Percentiles rank a stretch among this genome's conserved stretches.
phyloP scores from a whole-genome alignment of 2,797 vertebrate species.

The Fundulus diaphanus region DNA sequence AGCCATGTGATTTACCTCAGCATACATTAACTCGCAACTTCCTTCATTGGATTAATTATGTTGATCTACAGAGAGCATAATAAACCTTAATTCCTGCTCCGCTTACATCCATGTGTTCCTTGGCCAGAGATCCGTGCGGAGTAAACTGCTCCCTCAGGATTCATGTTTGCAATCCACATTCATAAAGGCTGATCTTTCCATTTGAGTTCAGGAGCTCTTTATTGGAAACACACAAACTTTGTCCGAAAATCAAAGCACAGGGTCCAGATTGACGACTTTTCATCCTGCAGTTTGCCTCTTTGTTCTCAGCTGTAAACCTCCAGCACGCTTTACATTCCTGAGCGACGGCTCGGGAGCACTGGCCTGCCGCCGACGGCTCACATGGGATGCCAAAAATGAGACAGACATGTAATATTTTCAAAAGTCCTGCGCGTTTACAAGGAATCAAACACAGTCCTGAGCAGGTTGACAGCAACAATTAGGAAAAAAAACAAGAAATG shows the following conservation, averaged over 20 bases:
- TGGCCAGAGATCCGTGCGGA: conserved; percentile 17
- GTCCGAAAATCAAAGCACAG: conserved; percentile 44
- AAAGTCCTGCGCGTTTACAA: neutral
- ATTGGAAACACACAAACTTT: conserved; percentile 51
- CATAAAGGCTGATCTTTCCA: conserved; percentile 45
- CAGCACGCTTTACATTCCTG: conserved; percentile 19
- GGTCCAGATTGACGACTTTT: conserved; percentile 22
- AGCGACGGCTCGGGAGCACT: conserved; percentile 21
- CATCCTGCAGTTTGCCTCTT: conserved; percentile 21
- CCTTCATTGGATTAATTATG: conserved; percentile 51
- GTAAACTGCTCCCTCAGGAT: conserved; percentile 29
- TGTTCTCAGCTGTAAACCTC: conserved; percentile 14
- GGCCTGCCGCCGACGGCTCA: conserved; percentile 41
- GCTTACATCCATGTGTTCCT: conserved; percentile 22
- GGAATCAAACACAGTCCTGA: conserved; percentile 13
- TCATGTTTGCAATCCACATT: conserved; percentile 53
- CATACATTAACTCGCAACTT: conserved; percentile 46
- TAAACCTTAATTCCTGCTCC: conserved; percentile 10
- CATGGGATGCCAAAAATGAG: conserved; percentile 22
- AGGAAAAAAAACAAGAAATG: neutral
- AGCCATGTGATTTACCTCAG: conserved; percentile 40
- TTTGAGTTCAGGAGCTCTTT: conserved; percentile 37
- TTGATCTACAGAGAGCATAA: conserved; percentile 22
- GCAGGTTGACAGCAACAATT: conserved; percentile 1
- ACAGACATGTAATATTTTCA: conserved; percentile 7